Conservation (phyloP, 2,113 vertebrate genomes). For the Eubucco bourcierii region DNA sequence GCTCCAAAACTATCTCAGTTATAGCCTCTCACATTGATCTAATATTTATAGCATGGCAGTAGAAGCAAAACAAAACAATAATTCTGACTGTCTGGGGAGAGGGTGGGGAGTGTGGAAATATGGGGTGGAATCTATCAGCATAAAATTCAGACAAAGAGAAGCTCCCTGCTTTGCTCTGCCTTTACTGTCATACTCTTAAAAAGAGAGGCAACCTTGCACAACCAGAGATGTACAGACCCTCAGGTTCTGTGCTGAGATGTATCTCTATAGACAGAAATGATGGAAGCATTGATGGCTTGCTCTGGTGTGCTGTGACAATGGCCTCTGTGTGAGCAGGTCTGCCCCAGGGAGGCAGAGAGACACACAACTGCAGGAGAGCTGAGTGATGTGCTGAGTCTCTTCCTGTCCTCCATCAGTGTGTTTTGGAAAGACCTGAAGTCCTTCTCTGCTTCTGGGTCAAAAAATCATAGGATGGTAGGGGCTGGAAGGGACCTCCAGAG, state of each 20-base stretch:
- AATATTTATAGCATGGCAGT: conserved; percentile 30
- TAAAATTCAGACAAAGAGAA: conserved; percentile 15
- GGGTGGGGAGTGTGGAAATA: background rate
- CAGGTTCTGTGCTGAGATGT: background rate
- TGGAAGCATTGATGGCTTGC: background rate
- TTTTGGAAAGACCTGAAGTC: background rate
- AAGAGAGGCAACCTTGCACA: background rate
- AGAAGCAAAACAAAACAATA: conserved; percentile 53
- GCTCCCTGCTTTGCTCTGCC: background rate
- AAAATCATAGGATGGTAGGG: no score
- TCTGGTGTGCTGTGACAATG: background rate
- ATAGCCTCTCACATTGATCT: conserved; percentile 28
- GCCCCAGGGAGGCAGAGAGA: background rate
- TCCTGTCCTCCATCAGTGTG: background rate
- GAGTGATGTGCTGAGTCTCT: background rate
- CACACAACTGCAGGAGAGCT: background rate
- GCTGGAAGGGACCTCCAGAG: no score
- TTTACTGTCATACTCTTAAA: background rate
- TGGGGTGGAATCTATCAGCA: background rate
- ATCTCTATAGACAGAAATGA: background rate
- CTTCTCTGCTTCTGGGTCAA: background rate
- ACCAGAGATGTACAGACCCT: background rate
- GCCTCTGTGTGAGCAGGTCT: background rate
- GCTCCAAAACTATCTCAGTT: conserved; percentile 23
- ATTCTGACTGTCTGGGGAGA: conserved; percentile 10